These are phyloP conservation scores for Metopia argyrocephala DNA, from an alignment of 2,888 invertebrate species.

Conservation along the genomic window DNA sequence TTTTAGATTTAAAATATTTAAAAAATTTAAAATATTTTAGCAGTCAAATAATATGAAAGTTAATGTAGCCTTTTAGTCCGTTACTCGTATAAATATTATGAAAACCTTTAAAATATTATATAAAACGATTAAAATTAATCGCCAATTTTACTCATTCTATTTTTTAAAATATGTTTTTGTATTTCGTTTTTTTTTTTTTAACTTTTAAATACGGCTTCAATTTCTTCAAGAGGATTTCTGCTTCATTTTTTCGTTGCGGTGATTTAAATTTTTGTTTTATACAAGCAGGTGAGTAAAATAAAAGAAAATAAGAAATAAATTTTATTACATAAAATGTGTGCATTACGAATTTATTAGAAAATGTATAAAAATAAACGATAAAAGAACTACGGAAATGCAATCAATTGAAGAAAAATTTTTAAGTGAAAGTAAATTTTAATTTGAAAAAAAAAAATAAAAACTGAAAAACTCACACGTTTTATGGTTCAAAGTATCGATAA, in stretches of 20 bases:
- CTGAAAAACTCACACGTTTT: not conserved
- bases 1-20: no score
- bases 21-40: no score
- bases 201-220: slow-evolving; percentile 79
- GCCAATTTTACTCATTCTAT: no score
- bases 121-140: no score
- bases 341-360: slow-evolving; percentile 2
- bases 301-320: slow-evolving; percentile 59
- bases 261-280: slow-evolving; percentile 34
- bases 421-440: slow-evolving; percentile 51
- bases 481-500: slow-evolving; percentile 1
- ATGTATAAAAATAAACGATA: slow-evolving; percentile 18
- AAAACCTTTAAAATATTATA: no score
- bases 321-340: slow-evolving; percentile 51
- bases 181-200: no score
- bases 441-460: not conserved
- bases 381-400: slow-evolving; percentile 16
- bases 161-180: no score
- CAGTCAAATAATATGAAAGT: no score
- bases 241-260: not conserved
- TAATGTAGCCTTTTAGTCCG: no score
- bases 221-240: slow-evolving; percentile 79
- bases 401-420: slow-evolving; percentile 36
- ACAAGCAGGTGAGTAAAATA: slow-evolving; percentile 56
- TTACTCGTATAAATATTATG: no score